Conservation (phyloP, 2,113 vertebrate genomes). For the Tragelaphus scriptus region DNA sequence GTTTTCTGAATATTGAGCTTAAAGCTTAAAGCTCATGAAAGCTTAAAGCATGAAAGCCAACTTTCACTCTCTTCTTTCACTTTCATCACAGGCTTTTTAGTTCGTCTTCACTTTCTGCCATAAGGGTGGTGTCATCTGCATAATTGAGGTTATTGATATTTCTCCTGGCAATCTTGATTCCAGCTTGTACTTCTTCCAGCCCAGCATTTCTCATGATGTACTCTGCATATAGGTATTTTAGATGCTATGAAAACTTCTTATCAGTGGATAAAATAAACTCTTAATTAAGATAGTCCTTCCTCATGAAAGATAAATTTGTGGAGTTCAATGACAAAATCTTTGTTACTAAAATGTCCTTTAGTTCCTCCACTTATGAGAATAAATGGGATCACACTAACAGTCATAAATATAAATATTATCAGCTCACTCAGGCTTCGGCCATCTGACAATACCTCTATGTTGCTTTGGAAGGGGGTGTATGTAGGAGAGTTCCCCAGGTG, state of each 20-base stretch:
- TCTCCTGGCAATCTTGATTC: too few species aligned
- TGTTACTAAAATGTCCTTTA: conserved; percentile 34
- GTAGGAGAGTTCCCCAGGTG: neutral
- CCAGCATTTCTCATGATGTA: too few species aligned
- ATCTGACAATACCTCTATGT: neutral
- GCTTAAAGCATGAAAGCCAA: too few species aligned
- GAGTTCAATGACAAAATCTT: conserved; percentile 40
- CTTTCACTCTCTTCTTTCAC: too few species aligned
- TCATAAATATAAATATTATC: neutral
- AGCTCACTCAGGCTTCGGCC: neutral
- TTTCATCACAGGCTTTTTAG: too few species aligned
- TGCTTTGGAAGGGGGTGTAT: neutral
- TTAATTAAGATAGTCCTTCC: conserved; percentile 47
- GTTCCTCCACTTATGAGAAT: neutral
- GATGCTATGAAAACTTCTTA: neutral
- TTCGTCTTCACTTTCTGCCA: too few species aligned
- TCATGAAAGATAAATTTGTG: conserved; percentile 15
- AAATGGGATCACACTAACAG: neutral
- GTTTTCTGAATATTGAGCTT: too few species aligned
- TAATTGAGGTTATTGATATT: too few species aligned
- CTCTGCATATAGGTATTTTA: neutral
- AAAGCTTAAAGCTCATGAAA: too few species aligned
- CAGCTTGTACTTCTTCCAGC: too few species aligned
- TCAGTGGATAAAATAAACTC: neutral
- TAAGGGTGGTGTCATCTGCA: too few species aligned